phyloP scores from a whole-genome alignment of 37 sponge, comb jelly and placozoan genomes.

The Chondrosia reniformis region DNA sequence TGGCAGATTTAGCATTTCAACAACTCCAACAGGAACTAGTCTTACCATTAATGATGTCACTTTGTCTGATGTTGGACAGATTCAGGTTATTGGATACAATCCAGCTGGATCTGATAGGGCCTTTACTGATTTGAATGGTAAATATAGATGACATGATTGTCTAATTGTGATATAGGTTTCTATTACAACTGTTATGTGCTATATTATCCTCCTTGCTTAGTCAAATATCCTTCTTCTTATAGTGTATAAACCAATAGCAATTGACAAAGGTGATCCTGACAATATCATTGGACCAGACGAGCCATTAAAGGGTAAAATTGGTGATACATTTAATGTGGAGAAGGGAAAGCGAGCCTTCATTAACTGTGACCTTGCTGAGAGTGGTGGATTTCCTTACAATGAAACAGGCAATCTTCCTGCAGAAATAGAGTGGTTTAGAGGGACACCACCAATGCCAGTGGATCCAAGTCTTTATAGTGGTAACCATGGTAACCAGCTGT shows the following conservation, averaged over 20 bases:
- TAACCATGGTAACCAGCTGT: constrained; percentile 18
- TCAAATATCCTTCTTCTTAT: background rate
- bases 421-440: background rate
- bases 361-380: constrained; percentile 6
- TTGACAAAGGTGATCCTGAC: constrained; percentile 13
- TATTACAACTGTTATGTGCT: too few relatives aligned
- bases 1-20: background rate
- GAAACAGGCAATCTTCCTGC: background rate
- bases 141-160: too few relatives aligned
- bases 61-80: background rate
- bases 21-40: background rate
- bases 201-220: too few relatives aligned
- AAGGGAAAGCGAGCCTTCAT: constrained; percentile 1
- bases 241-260: background rate
- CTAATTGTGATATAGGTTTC: too few relatives aligned
- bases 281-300: background rate
- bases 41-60: background rate
- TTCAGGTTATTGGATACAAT: background rate
- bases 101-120: background rate
- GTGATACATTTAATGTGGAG: background rate
- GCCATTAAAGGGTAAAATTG: background rate
- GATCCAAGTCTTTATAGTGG: background rate
- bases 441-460: background rate
- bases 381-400: constrained; percentile 20
- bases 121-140: background rate